phyloP scores from a whole-genome alignment of 2,888 invertebrate genomes.

The Ornithoptera priamus region DNA sequence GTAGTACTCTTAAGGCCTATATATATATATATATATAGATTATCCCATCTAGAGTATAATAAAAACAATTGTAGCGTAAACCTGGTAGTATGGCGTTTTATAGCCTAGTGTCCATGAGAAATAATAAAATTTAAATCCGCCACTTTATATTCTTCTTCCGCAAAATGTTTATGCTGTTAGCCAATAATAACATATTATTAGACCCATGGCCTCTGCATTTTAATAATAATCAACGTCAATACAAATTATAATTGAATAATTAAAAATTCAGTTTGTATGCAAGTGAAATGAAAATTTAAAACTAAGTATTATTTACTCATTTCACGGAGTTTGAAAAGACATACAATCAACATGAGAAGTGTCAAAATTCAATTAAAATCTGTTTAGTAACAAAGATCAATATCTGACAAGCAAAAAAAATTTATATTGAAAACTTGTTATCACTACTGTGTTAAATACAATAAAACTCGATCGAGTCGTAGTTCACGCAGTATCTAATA shows the following conservation, averaged over 20 bases:
- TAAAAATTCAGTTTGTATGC: background rate
- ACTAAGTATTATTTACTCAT: background rate
- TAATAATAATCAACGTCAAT: background rate
- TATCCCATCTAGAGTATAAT: too few relatives aligned
- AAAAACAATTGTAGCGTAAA: too few relatives aligned
- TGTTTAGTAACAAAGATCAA: background rate
- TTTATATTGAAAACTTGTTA: background rate
- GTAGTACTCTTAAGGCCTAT: too few relatives aligned
- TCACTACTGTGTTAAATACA: background rate
- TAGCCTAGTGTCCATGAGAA: background rate
- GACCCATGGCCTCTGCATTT: background rate
- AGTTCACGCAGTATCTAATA: background rate
- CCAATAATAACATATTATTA: background rate
- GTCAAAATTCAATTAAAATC: background rate
- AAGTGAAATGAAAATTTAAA: background rate
- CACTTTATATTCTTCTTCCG: background rate
- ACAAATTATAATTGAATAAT: background rate
- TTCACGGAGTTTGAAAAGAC: background rate
- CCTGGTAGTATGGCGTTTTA: too few relatives aligned
- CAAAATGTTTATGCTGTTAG: background rate
- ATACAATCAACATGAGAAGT: background rate
- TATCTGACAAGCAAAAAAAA: background rate
- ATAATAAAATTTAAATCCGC: background rate
- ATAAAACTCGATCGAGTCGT: background rate
- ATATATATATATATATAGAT: too few relatives aligned